These are phyloP conservation scores for Boulengeromyrus knoepffleri DNA, from an alignment of 2,113 vertebrate species.

Conservation along the genomic window DNA sequence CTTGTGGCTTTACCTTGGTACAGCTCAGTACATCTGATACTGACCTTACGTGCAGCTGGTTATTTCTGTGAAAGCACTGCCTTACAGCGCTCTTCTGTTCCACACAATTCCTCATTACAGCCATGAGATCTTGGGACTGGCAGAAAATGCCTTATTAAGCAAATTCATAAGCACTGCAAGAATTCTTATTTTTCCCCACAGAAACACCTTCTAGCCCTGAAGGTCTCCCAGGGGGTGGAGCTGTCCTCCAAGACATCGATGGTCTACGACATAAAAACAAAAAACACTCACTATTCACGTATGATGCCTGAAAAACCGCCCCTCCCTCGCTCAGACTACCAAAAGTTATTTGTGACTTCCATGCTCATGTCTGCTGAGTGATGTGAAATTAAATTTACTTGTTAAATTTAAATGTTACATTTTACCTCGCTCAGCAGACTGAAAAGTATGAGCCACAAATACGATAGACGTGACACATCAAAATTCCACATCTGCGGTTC, in stretches of 20 bases:
- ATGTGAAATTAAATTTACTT: conserved; percentile 16
- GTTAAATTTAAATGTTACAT: conserved; percentile 7
- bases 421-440: conserved; percentile 9
- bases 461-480: background rate
- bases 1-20: background rate
- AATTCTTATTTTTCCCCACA: background rate
- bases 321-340: background rate
- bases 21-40: background rate
- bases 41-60: background rate
- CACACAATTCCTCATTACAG: background rate
- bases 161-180: background rate
- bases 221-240: background rate
- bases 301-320: background rate
- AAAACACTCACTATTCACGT: background rate
- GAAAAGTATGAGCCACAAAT: background rate
- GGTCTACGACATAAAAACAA: background rate
- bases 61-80: background rate
- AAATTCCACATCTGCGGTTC: background rate
- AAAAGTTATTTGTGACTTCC: conserved; percentile 1
- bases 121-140: background rate
- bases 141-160: background rate
- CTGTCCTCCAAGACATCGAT: background rate
- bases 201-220: background rate
- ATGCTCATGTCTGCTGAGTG: conserved; percentile 21
- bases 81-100: background rate